Conservation (phyloP, 2,888 invertebrate genomes). For the Scelioninae gen. 1 region DNA sequence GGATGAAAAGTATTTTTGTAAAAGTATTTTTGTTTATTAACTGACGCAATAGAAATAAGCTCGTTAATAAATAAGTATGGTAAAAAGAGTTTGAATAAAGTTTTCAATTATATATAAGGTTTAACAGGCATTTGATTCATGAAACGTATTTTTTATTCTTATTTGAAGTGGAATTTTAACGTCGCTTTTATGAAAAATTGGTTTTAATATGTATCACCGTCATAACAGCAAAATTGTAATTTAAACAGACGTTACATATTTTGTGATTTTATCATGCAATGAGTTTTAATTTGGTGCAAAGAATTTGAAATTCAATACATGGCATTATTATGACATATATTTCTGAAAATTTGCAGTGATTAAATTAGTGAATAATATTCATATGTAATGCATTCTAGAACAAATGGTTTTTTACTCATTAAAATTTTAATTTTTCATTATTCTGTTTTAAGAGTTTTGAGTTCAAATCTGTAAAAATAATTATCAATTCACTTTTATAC, state of each 20-base stretch:
- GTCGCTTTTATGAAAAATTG: slow-evolving; percentile 27
- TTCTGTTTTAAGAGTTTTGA: no score
- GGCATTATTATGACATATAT: slow-evolving; percentile 6
- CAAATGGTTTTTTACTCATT: no score
- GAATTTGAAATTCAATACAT: slow-evolving; percentile 13
- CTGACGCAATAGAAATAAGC: no score
- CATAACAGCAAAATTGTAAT: slow-evolving; percentile 19
- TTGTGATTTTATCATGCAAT: slow-evolving; percentile 27
- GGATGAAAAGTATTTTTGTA: no score
- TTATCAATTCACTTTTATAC: no score
- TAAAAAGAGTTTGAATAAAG: slow-evolving; percentile 11
- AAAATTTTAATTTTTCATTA: no score
- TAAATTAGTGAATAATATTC: background rate
- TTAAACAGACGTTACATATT: slow-evolving; percentile 19
- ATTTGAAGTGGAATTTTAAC: slow-evolving; percentile 24
- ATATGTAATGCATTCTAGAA: no score
- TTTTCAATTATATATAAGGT: slow-evolving; percentile 25
- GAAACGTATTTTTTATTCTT: slow-evolving; percentile 18
- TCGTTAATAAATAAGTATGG: slow-evolving; percentile 4
- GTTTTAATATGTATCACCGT: slow-evolving; percentile 23
- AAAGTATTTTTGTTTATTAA: no score
- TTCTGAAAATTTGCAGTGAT: slow-evolving; percentile 10
- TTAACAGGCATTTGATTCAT: slow-evolving; percentile 13
- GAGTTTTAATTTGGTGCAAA: slow-evolving; percentile 24
- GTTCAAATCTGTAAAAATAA: no score